Conservation (phyloP, 2,113 vertebrate species). For the Lepidothrix coronata region DNA sequence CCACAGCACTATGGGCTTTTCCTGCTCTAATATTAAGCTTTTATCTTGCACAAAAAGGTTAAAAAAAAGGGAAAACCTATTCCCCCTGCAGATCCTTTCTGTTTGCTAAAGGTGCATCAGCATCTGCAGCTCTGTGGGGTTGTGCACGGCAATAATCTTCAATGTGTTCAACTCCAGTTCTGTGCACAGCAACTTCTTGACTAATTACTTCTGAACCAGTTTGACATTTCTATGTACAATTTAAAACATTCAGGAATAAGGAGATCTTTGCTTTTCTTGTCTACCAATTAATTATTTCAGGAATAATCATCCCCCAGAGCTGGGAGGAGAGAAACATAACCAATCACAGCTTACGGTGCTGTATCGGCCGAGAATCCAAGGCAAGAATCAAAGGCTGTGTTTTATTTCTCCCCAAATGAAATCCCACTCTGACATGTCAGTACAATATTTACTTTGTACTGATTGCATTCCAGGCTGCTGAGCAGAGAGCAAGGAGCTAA, state of each 20-base stretch:
- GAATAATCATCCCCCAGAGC: not conserved
- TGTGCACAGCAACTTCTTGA: not conserved
- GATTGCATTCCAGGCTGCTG: not conserved
- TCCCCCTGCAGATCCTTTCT: not conserved
- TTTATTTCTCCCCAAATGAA: constrained; percentile 17
- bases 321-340: not conserved
- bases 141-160: not conserved
- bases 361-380: not conserved
- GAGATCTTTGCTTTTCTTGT: not conserved
- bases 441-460: constrained; percentile 16
- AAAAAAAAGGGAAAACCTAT: not conserved
- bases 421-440: not conserved
- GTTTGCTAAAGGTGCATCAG: not conserved
- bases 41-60: not conserved
- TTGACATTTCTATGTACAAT: not conserved
- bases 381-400: not conserved
- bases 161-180: not conserved
- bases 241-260: not conserved
- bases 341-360: not conserved
- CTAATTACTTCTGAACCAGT: not conserved
- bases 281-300: constrained; percentile 9
- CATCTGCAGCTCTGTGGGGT: fast-evolving
- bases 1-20: not conserved
- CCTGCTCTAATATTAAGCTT: not conserved
- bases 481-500: not conserved